Evolutionary conservation across 1,140 invertebrate genomes (phyloP), one percentile per base, ranked within the genome.

Genomic region (Aradophagus sp.): DNA sequence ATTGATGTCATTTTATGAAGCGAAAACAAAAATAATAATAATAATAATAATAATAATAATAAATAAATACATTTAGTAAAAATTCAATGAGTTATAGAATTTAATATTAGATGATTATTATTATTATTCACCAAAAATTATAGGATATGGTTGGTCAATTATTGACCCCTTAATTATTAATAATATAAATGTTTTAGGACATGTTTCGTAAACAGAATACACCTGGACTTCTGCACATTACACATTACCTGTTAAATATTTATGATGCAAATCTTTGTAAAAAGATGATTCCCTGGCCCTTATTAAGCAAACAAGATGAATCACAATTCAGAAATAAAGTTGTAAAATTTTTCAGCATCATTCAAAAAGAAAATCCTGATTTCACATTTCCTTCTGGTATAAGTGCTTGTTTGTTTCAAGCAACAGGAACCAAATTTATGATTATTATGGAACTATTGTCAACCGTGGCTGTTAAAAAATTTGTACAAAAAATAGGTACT

Each of bases 201-300:
- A 86, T 86, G 83, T 87, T 87, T 39, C 67, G 85, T 0, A 86
- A 84, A 61, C 80, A 85, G 8, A 87, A 87, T 47, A 83, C 81
- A 16, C 44, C 77, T 2, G 84, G 83, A 14, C 86, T 87, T 45
- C 78, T 86, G 8, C 83, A 86, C 14, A 79, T 86, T 2, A 80
- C 85, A 55, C 75, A 85, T 16, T 87, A 81, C 76, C 58, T 87
- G 2, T 77, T 87, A 27, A 80, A 77, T 1, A 75, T 86, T 14
- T 77, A 85, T 16, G 83, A 87, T 58, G 45, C 80, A 1, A 75
- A 58, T 1, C 77, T 83, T 11, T 85, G 80, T 20, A 84, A 80
- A 56, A 81, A 81, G 1, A 55, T 78, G 1, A 79, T 86, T 19
- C 82, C 81, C 26, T 87, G 86, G 86, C 86, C 86, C 6, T 76